These are phyloP conservation scores for Lepilemur ruficaudatus DNA, from an alignment of 2,797 vertebrate species.

Conservation along the genomic window DNA sequence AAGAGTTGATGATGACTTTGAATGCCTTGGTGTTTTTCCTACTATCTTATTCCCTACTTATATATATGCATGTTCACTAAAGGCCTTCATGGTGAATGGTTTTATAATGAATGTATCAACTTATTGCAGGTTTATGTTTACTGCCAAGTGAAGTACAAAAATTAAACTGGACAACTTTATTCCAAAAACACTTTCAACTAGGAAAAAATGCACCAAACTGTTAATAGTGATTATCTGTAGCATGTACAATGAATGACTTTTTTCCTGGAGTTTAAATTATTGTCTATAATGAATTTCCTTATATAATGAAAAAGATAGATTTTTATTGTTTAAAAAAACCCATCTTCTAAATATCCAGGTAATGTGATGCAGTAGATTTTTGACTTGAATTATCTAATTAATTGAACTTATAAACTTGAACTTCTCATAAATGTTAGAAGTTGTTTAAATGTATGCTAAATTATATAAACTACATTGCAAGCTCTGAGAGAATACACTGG, in stretches of 20 bases:
- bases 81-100: neutral
- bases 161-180: neutral
- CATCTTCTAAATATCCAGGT: neutral
- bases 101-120: neutral
- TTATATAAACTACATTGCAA: neutral
- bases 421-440: neutral
- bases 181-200: neutral
- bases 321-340: neutral
- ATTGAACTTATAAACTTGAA: too few species aligned
- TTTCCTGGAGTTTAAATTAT: slow-evolving; percentile 18
- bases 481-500: neutral
- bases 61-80: neutral
- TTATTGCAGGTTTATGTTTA: neutral
- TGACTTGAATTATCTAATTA: neutral
- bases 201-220: neutral
- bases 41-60: neutral
- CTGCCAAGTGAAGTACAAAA: neutral
- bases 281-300: neutral
- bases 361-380: neutral
- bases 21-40: neutral
- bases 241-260: neutral
- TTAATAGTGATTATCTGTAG: neutral
- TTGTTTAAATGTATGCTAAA: neutral
- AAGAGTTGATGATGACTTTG: neutral
- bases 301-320: neutral